Evolutionary conservation across 2,113 vertebrate species (phyloP), one percentile per base, ranked within the genome.

Genomic region (Pica pica): DNA sequence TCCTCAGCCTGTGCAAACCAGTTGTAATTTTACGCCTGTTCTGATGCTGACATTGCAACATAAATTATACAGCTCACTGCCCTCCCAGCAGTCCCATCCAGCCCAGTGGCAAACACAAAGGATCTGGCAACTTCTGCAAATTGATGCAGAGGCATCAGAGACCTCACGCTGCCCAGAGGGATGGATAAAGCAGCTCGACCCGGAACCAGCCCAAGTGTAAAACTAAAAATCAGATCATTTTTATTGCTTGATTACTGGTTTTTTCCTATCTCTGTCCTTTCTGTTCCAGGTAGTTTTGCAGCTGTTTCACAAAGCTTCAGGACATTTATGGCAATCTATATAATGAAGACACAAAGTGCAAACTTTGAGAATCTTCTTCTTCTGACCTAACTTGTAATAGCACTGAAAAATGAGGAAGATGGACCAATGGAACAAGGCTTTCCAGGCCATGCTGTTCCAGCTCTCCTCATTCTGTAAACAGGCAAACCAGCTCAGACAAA

Each of bases 51-150:
- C 69, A 79, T 96, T 94, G 89, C 81, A 39, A 82, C 57, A 60
- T 53, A 87, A 95, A 94, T 96, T 84, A 82, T 5, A n/a, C 73
- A 94, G 93, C 74, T 96, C 89, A 8, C 31, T 82, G 73, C 46
- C 83, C 84, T 59, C 69, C 53, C 5, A 1, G 73, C 4, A 8
- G 75, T 17, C 56, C 52, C 2, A 0, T 49, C 67, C 81, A 85
- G 70, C 53, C 78, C 83, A 20, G 70, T 53, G 82, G 71, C 47
- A 31, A 74, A 35, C 83, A 92, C 79, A 93, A 92, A 83, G 50
- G 41, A 31, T 24, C 39, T 14, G 50, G 71, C 15, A 55, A 39
- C 59, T 80, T 27, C 26, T 49, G 23, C 47, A 83, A 70, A 28
- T 42, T 59, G 24, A 1, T 13, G 30, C 13, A 8, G 28, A 70